Conservation (phyloP, 2,113 vertebrate species). For the Urocitellus parryii region DNA sequence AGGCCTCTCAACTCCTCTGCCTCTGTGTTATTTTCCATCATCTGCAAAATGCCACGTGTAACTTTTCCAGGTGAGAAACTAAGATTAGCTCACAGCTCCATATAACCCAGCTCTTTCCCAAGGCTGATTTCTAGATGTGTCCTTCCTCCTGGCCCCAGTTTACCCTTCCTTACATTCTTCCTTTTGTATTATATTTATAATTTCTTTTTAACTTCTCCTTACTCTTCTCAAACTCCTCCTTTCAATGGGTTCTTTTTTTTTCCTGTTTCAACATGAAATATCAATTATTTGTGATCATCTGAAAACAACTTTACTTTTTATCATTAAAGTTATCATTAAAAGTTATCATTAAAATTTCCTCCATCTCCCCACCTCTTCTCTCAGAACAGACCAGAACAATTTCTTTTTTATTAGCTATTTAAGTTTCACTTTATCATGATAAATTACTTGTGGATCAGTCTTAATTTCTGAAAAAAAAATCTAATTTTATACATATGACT, state of each 20-base stretch:
- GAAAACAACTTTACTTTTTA: background rate
- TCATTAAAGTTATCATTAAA: background rate
- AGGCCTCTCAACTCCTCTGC: background rate
- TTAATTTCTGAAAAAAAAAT: conserved; percentile 54
- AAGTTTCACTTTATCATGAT: background rate
- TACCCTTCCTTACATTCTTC: background rate
- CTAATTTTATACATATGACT: conserved; percentile 63
- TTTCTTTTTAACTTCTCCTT: background rate
- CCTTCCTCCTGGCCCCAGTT: background rate
- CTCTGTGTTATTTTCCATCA: background rate
- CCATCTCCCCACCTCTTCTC: background rate
- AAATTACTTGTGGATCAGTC: conserved; percentile 38
- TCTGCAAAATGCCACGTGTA: background rate
- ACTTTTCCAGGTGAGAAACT: background rate
- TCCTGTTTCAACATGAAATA: background rate
- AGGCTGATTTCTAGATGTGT: background rate
- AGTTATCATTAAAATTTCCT: background rate
- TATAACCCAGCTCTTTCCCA: background rate
- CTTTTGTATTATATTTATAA: background rate
- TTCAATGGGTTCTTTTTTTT: background rate
- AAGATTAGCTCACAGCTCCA: background rate
- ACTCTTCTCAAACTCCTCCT: background rate
- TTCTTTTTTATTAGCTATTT: conserved; percentile 41
- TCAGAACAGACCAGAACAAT: conserved; percentile 35
- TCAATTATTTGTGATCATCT: background rate